Base-by-base conservation (phyloP, 2,888 invertebrate species). In the Ectropis crepuscularia region DNA sequence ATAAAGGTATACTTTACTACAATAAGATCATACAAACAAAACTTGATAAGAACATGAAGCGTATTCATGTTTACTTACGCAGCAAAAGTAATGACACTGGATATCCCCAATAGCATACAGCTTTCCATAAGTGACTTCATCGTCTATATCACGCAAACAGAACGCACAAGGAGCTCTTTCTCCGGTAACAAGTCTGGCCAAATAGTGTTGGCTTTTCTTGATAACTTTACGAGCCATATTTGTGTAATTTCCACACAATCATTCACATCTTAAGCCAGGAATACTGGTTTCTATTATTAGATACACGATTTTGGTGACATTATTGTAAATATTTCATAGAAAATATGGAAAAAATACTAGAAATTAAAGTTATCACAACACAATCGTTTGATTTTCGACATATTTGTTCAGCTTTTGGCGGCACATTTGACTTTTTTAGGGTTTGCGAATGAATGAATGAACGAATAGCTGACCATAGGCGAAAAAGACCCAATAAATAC, bases 41-140 rank as follows among this genome's bases (percentile, higher is more conserved):
- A 28, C 16, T 28, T 28, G 16, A 28, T 28, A 28, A 28, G 16
- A 28, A 28, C 16, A 28, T 28, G 16, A 28, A 28, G 16, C 16
- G 16, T 28, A 28, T 28, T 28, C 16, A 28, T 28, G 8, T 28
- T 9, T 16, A 89, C 94, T 91, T 92, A 96, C 96, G 89, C 96
- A 92, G 81, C 97, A 97, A 84, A 95, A 96, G 75, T 96, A 95
- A 80, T 97, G 97, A 2, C 95, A 95, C 43, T 94, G 87, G 37
- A 96, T 86, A 9, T 93, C 90, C 9, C 93, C 89, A 50, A 94
- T 89, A 8, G 88, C 85, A 71, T 94, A 94, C 38, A 95, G 79
- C 73, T 94, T 93, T 5, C 95, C 95, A 76, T 88, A 94, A 10
- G 88, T 82, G 6, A 93, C 62, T 74, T 94, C 95, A 71, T 95